Evolutionary conservation across 2,113 vertebrate species (phyloP).

Genomic region (Cyprinus carpio): DNA sequence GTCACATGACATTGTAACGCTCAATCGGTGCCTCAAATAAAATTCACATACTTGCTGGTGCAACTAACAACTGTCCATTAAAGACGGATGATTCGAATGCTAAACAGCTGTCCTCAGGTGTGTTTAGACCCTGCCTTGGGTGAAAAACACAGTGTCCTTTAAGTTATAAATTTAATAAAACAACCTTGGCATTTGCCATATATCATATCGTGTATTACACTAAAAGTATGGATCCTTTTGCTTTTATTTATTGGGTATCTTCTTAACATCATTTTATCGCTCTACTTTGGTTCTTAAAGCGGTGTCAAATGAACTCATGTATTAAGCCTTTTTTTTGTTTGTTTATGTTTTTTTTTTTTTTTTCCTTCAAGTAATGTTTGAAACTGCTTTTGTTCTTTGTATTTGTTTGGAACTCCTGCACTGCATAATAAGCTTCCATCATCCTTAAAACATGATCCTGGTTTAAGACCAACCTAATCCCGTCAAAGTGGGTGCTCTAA

Average conservation of each 20-base stretch:
- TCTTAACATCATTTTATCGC: not conserved
- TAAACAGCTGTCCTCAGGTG: too few relatives aligned
- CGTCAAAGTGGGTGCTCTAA: slow-evolving; percentile 51
- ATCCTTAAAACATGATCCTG: slow-evolving; percentile 7
- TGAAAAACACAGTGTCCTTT: too few relatives aligned
- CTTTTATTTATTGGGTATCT: not conserved
- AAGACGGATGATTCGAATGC: too few relatives aligned
- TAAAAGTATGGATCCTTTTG: not conserved
- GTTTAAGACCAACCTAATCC: slow-evolving; percentile 48
- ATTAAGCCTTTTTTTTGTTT: too few relatives aligned
- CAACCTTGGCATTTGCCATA: not conserved
- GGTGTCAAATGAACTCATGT: not conserved
- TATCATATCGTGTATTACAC: not conserved
- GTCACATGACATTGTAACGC: too few relatives aligned
- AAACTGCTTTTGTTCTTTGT: slow-evolving; percentile 34
- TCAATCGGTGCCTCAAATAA: too few relatives aligned
- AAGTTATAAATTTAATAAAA: too few relatives aligned
- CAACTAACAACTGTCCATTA: too few relatives aligned
- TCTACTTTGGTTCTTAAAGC: not conserved
- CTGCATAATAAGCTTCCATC: slow-evolving; percentile 27
- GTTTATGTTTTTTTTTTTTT: not conserved
- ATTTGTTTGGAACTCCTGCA: not conserved
- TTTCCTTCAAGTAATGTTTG: not conserved
- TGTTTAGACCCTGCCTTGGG: too few relatives aligned
- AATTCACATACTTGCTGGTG: too few relatives aligned